Evolutionary conservation across 2,113 vertebrate species (phyloP).

Genomic region (Conger conger): DNA sequence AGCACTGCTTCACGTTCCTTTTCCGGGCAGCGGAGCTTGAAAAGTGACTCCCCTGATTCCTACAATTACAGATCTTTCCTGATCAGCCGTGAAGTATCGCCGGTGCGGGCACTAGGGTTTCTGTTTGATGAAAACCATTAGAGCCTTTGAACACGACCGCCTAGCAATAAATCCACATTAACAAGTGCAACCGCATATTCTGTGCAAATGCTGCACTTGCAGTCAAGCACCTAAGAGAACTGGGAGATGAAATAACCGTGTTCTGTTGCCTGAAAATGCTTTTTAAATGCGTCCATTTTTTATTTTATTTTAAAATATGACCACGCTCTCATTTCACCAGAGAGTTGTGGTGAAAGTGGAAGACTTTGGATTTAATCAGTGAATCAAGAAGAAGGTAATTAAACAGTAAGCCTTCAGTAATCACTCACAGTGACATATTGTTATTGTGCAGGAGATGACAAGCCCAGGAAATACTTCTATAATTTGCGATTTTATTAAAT

Average conservation of each 20-base stretch:
- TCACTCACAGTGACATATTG: not conserved
- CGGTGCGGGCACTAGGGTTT: not conserved
- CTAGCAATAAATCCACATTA: constrained; percentile 18
- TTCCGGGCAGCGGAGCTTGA: constrained; percentile 22
- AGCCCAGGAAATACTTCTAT: not conserved
- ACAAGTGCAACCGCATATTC: not conserved
- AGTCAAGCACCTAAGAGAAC: not conserved
- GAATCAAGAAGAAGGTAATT: constrained; percentile 2
- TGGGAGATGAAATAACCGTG: not conserved
- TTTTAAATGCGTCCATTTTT: not conserved
- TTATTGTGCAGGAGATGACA: not conserved
- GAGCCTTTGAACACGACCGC: constrained; percentile 11
- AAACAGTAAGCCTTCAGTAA: not conserved
- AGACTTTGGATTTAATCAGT: not conserved
- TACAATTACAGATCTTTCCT: constrained; percentile 20
- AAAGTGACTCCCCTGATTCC: constrained; percentile 17
- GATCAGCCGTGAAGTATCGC: constrained; percentile 9
- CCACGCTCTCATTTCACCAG: not conserved
- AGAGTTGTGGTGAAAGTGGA: not conserved
- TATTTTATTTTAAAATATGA: not conserved
- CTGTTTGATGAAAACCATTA: constrained; percentile 7
- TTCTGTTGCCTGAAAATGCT: not conserved
- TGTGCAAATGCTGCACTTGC: not conserved
- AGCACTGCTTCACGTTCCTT: not conserved
- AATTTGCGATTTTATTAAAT: not conserved